Evolutionary conservation across 2,888 invertebrate species (phyloP).

Genomic region (Camptogramma bilineatum): DNA sequence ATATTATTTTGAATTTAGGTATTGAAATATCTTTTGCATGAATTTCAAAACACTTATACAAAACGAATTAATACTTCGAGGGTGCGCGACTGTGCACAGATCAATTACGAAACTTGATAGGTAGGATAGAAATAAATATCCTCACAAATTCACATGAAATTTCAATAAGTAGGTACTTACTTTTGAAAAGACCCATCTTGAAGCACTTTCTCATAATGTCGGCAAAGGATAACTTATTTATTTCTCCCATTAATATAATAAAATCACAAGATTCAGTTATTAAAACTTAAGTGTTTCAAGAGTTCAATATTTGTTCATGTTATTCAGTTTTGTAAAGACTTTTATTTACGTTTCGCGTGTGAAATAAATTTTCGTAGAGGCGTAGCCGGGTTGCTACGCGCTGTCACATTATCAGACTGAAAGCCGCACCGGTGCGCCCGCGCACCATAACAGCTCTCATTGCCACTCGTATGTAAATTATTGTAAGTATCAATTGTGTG

Average conservation of each 20-base stretch:
- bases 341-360: constrained; percentile 48
- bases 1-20: too few relatives aligned
- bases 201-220: constrained; percentile 81
- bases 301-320: constrained; percentile 1
- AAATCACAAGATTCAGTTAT: constrained; percentile 19
- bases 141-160: neutral
- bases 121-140: constrained; percentile 4
- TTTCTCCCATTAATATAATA: constrained; percentile 66
- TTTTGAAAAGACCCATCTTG: constrained; percentile 81
- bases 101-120: constrained; percentile 1
- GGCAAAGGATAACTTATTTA: constrained; percentile 63
- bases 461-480: constrained; percentile 68
- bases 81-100: constrained; percentile 5
- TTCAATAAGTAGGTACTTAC: constrained; percentile 61
- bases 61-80: neutral
- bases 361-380: constrained; percentile 48
- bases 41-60: neutral
- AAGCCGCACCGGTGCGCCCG: constrained; percentile 50
- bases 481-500: constrained; percentile 47
- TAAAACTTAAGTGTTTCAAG: constrained; percentile 6
- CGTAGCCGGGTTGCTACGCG: constrained; percentile 68
- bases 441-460: constrained; percentile 62
- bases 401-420: constrained; percentile 70
- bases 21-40: neutral
- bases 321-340: constrained; percentile 2